Evolutionary conservation across 2,113 vertebrate species (phyloP), one percentile per base, ranked within the genome.

Genomic region (Prinia subflava): DNA sequence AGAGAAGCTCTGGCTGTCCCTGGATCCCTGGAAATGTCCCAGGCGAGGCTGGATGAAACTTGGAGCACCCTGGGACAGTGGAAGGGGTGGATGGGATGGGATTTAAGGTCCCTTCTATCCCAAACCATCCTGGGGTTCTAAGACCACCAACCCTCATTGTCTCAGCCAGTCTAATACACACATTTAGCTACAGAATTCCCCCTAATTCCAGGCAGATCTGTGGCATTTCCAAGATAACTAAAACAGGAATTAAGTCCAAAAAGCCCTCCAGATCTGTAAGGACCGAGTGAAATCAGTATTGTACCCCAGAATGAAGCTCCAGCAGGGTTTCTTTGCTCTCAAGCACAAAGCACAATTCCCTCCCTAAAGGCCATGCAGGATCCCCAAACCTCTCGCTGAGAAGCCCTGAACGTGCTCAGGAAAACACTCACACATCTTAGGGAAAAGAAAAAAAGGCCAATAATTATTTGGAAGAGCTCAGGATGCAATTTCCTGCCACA

Each of bases 361-460:
- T 46, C 71, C 3, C 2, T 8, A 9, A 55, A 41, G 11, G 33
- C 7, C 65, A 17, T 0, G 7, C 0, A 22, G 24, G 5, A 37
- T 24, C 64, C 53, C n/a, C 56, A 67, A 83, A 80, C 11, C 44
- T 19, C 5, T 6, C 28, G 31, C 0, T 71, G 42, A 35, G 15
- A 75, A 92, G 70, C 41, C 18, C 19, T 12, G 42, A 56, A 35
- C 5, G 63, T 2, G 4, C 3, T 63, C 27, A 86, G 70, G 83
- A 75, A 74, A 89, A 89, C 15, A 80, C 17, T 46, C 44, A n/a
- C 13, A 6, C 5, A 11, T 3, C 50, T 44, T 39, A 39, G 39
- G 39, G 39, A 39, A 39, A 55, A 27, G 59, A 15, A 7, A 25
- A 17, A 19, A 28, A 39, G 39, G 5, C 23, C 13, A 87, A 15